These are phyloP conservation scores for Neoascia interrupta DNA, from an alignment of 2,888 invertebrate genomes.

Conservation along the genomic window DNA sequence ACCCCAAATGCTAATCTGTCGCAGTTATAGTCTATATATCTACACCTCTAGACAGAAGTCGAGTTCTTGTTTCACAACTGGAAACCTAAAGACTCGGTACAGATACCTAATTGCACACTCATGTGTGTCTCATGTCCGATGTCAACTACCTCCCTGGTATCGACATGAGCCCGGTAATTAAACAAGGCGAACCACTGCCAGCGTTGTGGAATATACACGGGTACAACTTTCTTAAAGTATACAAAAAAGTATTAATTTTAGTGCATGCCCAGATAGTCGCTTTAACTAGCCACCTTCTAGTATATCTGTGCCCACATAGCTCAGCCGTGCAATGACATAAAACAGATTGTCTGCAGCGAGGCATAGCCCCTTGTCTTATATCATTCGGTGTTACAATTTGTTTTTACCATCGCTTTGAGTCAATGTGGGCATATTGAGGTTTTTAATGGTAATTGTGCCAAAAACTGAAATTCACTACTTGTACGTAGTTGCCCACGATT, in stretches of 20 bases:
- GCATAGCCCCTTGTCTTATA: conserved; percentile 60
- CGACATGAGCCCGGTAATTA: conserved; percentile 42
- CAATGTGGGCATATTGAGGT: conserved; percentile 1
- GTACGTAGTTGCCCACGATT: conserved; percentile 45
- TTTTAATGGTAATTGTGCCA: conserved; percentile 42
- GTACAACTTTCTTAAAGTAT: conserved; percentile 51
- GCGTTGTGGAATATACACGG: not conserved
- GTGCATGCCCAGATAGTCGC: conserved; percentile 40
- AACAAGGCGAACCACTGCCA: conserved; percentile 60
- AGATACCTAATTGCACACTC: not conserved
- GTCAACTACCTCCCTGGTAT: conserved; percentile 57
- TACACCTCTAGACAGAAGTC: too few species aligned
- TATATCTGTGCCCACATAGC: too few species aligned
- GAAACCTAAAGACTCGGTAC: too few species aligned
- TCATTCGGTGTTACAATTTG: conserved; percentile 63
- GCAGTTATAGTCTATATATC: too few species aligned
- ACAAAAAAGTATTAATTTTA: conserved; percentile 34
- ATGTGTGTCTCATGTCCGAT: conserved; percentile 19
- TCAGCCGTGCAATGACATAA: too few species aligned
- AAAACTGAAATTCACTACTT: too few species aligned
- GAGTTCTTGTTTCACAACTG: too few species aligned
- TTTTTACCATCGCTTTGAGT: conserved; percentile 17
- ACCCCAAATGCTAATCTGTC: too few species aligned
- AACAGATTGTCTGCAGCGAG: conserved; percentile 49
- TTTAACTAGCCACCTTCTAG: not conserved